These are phyloP conservation scores for Drosophila setosimentum DNA, from an alignment of 2,888 invertebrate genomes.

Conservation along the genomic window DNA sequence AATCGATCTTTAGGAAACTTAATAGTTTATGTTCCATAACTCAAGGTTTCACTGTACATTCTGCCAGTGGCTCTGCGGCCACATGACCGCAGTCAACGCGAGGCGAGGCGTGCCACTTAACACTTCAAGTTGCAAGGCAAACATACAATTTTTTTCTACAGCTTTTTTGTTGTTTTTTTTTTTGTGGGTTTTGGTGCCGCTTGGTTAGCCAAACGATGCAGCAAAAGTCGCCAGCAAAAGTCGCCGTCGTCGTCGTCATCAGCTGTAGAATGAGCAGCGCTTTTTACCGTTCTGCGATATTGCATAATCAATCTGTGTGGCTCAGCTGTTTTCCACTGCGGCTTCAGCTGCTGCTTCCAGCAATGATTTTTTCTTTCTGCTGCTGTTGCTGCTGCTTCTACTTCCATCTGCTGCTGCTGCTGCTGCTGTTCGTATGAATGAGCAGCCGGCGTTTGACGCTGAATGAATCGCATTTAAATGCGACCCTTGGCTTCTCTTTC, in stretches of 20 bases:
- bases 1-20: background rate
- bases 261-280: constrained; percentile 31
- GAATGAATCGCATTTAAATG: constrained; percentile 49
- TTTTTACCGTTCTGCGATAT: constrained; percentile 57
- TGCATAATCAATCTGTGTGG: constrained; percentile 42
- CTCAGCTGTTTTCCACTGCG: constrained; percentile 44
- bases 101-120: constrained; percentile 59
- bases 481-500: constrained; percentile 22
- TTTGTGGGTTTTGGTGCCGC: constrained; percentile 54
- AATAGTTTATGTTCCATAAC: background rate
- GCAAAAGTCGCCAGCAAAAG: constrained; percentile 12
- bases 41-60: constrained; percentile 30
- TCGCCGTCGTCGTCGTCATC: constrained; percentile 2
- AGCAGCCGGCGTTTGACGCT: constrained; percentile 25
- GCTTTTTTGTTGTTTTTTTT: constrained; percentile 7
- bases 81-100: constrained; percentile 28
- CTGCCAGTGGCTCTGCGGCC: constrained; percentile 16
- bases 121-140: constrained; percentile 45
- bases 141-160: constrained; percentile 9
- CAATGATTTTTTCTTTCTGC: background rate
- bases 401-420: background rate
- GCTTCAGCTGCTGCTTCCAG: constrained; percentile 6
- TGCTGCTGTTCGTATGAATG: constrained; percentile 21
- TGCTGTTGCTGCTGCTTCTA: background rate
- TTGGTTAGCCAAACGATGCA: constrained; percentile 61